Evolutionary conservation across 2,797 vertebrate species (phyloP), one percentile per base, ranked within the genome.

Genomic region (Jordanella pulchra): DNA sequence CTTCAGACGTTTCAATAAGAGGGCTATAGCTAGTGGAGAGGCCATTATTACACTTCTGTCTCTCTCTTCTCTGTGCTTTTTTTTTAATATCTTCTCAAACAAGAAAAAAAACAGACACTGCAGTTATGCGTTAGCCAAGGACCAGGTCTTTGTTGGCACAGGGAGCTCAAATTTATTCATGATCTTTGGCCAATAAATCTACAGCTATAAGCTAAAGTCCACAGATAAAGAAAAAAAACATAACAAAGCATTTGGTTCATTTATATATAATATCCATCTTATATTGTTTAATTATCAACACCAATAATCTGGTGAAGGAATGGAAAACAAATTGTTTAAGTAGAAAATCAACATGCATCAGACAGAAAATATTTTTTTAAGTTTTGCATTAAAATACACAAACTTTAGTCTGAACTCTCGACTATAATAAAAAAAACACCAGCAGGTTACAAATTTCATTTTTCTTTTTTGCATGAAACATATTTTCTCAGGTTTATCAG

Each of bases 1-100:
- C 83, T 85, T 88, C 78, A 88, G 88, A 92, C 92, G 84, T 93
- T 94, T 93, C 92, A 95, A 94, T 93, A 95, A 94, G 82, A 88
- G 81, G 85, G 82, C 80, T 86, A 77, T 84, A 79, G 89, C 81
- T 66, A 68, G 84, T 84, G 88, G 88, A 85, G 71, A 83, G 88
- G 81, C 87, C 89, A 92, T 93, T 94, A 94, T 94, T 91, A 90
- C 91, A 90, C 87, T 89, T 93, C 89, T 87, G 77, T 89, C 82
- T 87, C 85, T 89, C 81, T 89, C 84, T 82, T 90, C 79, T 89
- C 86, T 80, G 72, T 86, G 85, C 89, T 90, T 90, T 90, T 90
- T 90, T 90, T 94, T 95, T 93, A 94, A 94, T 94, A 94, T 93
- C 86, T 83, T 68, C 86, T 89, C 85, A 82, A 82, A 73, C 79